Evolutionary conservation across 2,888 invertebrate species (phyloP), one percentile per base, ranked within the genome.

Genomic region (Clunio marinus): DNA sequence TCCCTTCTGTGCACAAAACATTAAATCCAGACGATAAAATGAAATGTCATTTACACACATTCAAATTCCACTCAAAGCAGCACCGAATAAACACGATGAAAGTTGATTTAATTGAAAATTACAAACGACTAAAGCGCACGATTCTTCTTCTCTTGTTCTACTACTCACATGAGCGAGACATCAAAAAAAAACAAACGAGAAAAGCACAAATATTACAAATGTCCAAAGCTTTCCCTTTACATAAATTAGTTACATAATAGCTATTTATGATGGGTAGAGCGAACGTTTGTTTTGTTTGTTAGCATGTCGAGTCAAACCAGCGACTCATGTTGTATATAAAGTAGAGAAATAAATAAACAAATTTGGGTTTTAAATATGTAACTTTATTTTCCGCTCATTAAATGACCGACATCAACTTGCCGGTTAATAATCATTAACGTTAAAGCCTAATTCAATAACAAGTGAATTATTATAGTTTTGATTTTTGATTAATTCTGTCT

Each of bases 21-120:
- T 22, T 51, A 22, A 22, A 51, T 51, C 51, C 22, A 51, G 20
- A 51, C 22, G 41, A 41, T 41, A 41, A 41, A 41, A n/a, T 13
- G 51, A 51, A 51, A 51, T 22, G 57, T 27, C 25, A 57, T 57
- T 57, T 57, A 57, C 51, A 51, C 51, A 51, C 51, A 51, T 51
- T 51, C 51, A 22, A 17, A 51, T 20, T 57, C 27, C 25, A 3
- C 7, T 2, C 25, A 20, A 25, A 4, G 8, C 2, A 24, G 22
- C 25, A 57, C 25, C 25, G 35, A 59, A 59, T 28, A 57, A 57
- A 20, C 27, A 59, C 59, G 32, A 59, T 35, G 27, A 35, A 58
- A 59, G 35, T 59, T 59, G 28, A 59, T 59, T 59, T 59, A 59
- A 59, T 59, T 59, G 59, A 59, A 20, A 59, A 24, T 20, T 59